Evolutionary conservation across 1,140 invertebrate species (phyloP), one percentile per base, ranked within the genome.

Genomic region (Drosophila nikananu): DNA sequence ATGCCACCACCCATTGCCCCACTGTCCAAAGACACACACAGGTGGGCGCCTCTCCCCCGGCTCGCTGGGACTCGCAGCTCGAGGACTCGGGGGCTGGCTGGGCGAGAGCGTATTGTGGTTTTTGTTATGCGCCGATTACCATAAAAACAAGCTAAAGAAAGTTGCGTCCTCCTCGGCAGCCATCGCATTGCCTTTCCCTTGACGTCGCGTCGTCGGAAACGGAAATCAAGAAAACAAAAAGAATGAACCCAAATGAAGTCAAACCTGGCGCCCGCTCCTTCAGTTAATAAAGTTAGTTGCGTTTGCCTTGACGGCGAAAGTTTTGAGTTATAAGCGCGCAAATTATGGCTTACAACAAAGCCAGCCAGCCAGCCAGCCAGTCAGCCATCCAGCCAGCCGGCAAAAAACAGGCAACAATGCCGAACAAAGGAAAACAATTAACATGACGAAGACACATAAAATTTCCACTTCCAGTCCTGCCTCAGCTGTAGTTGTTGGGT

Each of bases 391-490:
- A 32, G 32, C 17, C 54, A 52, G 25, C 35, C 49, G 32, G 58
- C 58, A 73, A 70, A 67, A 37, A 77, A 55, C 63, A 51, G 32
- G 8, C 78, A 44, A 66, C 54, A 80, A 73, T 55, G 71, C 67
- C 52, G 57, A 79, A 79, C 74, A 78, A 83, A 76, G 79, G 66
- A 74, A 83, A 81, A 89, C 81, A 89, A 90, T 89, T 89, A 89
- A 89, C 84, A 89, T 89, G 86, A 90, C 84, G 81, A 90, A 89
- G 81, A 86, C 86, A 89, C 86, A 89, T 90, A 81, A 90, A 89
- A 90, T 81, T 76, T 79, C 66, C 66, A 75, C 73, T 77, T 76
- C 44, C 51, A 59, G 32, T 55, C 41, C 51, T 21, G 32, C n/a
- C 54, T 1, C 61, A 7, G 57, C 37, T 30, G 32, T 27, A 39